Conservation (phyloP, 2,797 vertebrate species). For the Bovichtus variegatus region DNA sequence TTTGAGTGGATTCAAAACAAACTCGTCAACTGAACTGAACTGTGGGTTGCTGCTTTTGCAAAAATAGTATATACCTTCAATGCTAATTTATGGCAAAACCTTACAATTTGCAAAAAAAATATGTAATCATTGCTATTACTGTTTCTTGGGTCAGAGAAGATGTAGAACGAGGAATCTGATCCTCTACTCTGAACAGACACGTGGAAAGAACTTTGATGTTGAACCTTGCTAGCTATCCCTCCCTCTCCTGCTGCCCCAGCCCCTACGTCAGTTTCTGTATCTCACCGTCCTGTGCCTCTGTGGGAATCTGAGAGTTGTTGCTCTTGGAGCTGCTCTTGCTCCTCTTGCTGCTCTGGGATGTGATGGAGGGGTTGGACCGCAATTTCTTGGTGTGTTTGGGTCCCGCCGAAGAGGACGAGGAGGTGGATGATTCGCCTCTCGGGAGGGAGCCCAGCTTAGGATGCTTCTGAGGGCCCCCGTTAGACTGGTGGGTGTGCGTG, state of each 20-base stretch:
- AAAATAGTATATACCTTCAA: neutral
- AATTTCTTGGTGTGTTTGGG: conserved; percentile 87
- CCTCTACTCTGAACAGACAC: neutral
- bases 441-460: conserved; percentile 83
- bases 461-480: conserved; percentile 73
- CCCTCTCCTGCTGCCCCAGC: neutral
- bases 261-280: neutral
- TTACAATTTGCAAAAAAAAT: neutral
- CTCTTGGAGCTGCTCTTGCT: conserved; percentile 94
- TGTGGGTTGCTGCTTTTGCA: neutral
- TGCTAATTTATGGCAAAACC: neutral
- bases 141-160: conserved; percentile 6
- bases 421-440: conserved; percentile 80
- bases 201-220: neutral
- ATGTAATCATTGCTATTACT: neutral
- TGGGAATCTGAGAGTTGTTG: conserved; percentile 92
- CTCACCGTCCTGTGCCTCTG: conserved; percentile 93
- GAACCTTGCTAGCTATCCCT: conserved; percentile 5
- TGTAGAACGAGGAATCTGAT: conserved; percentile 12
- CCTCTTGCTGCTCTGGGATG: conserved; percentile 94
- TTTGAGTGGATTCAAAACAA: conserved; percentile 2
- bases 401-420: conserved; percentile 82
- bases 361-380: conserved; percentile 92
- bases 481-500: conserved; percentile 73
- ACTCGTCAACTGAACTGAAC: conserved; percentile 1